phyloP scores from a whole-genome alignment of 1,140 invertebrate species.

The Magallana angulata region DNA sequence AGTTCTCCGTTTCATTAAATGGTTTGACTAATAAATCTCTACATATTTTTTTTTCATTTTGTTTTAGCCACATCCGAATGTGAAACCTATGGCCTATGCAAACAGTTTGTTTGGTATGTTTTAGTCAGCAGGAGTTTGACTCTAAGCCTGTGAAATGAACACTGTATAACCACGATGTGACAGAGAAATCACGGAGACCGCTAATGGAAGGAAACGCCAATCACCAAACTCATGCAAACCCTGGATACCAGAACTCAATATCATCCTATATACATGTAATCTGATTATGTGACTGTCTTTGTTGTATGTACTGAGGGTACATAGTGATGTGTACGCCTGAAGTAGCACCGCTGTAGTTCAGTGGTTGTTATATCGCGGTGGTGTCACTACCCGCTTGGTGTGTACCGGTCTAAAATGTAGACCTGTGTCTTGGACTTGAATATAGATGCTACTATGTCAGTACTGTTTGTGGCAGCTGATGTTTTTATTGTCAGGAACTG shows the following conservation, averaged over 20 bases:
- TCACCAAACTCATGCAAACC: not conserved
- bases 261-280: not conserved
- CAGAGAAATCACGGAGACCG: not conserved
- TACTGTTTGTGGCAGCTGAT: conserved; percentile 23
- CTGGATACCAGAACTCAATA: not conserved
- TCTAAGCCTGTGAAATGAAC: not conserved
- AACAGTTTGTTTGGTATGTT: conserved; percentile 77
- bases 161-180: not conserved
- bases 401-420: not conserved
- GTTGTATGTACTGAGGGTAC: not conserved
- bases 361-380: not conserved
- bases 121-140: conserved; percentile 6
- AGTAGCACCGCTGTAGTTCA: not conserved
- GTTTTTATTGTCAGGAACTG: conserved; percentile 2
- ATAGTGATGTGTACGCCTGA: not conserved
- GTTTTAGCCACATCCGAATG: conserved; percentile 89
- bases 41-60: conserved; percentile 83
- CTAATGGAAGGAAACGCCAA: too few species aligned
- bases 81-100: conserved; percentile 97
- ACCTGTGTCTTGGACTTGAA: not conserved
- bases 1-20: too few species aligned
- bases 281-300: not conserved
- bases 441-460: not conserved
- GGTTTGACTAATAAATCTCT: too few species aligned
- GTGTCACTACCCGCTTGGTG: not conserved